Percentiles rank a stretch among this genome's conserved stretches.
These are phyloP conservation scores for Eumaeus atala DNA, from an alignment of 1,140 invertebrate species.

Conservation along the genomic window DNA sequence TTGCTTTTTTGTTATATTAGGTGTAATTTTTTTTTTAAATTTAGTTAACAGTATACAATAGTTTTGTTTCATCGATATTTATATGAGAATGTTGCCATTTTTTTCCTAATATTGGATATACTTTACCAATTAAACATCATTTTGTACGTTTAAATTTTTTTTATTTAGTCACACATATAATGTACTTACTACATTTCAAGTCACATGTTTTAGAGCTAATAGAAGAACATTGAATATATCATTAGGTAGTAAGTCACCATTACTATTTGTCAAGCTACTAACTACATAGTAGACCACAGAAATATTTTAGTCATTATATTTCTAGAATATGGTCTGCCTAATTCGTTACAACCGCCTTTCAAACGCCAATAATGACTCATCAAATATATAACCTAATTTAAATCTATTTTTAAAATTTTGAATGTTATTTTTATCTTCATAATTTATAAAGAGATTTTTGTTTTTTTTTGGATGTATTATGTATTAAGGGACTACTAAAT, in stretches of 20 bases:
- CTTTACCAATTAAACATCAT: constrained; percentile 4
- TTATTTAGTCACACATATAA: constrained; percentile 23
- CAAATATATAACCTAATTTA: not conserved
- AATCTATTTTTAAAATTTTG: constrained; percentile 4
- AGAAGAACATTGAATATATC: not conserved
- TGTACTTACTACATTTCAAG: constrained; percentile 3
- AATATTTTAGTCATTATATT: not conserved
- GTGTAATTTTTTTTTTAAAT: too few species aligned
- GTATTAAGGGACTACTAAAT: constrained; percentile 5
- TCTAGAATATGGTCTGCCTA: not conserved
- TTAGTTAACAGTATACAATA: too few species aligned
- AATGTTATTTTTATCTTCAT: not conserved
- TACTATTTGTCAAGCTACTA: not conserved
- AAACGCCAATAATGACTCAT: not conserved
- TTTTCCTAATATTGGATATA: not conserved
- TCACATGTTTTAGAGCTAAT: not conserved
- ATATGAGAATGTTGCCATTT: too few species aligned
- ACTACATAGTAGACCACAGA: constrained; percentile 1
- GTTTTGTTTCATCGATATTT: too few species aligned
- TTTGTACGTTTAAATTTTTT: constrained; percentile 6
- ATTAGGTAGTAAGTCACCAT: not conserved
- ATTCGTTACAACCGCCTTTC: constrained; percentile 1
- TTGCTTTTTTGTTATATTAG: too few species aligned
- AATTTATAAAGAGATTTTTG: not conserved
- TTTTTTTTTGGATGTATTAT: not conserved